Conservation (phyloP, 1,140 invertebrate genomes). For the Nomia melanderi region DNA sequence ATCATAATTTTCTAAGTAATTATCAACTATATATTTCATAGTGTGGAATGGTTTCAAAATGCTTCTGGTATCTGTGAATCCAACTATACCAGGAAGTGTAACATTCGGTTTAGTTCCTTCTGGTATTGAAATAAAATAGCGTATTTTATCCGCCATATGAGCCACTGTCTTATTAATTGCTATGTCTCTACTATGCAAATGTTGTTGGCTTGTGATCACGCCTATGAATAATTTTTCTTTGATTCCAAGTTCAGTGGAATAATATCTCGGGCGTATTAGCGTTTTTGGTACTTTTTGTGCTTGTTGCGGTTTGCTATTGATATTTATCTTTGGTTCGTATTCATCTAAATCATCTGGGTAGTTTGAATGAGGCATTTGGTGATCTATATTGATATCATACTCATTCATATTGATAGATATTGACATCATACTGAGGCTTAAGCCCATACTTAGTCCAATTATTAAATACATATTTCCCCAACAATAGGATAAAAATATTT, state of each 20-base stretch:
- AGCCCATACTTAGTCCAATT: slow-evolving; percentile 74
- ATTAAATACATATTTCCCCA: slow-evolving; percentile 77
- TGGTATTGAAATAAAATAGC: slow-evolving; percentile 88
- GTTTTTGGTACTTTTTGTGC: slow-evolving; percentile 80
- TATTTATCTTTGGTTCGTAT: slow-evolving; percentile 83
- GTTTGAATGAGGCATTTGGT: slow-evolving; percentile 55
- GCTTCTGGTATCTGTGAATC: slow-evolving; percentile 89
- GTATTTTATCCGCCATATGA: slow-evolving; percentile 89
- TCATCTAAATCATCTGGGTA: slow-evolving; percentile 76
- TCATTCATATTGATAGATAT: slow-evolving; percentile 67
- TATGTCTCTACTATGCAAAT: slow-evolving; percentile 86
- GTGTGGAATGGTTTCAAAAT: slow-evolving; percentile 90
- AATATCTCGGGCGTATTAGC: slow-evolving; percentile 91
- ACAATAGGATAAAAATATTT: slow-evolving; percentile 71
- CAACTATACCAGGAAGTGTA: slow-evolving; percentile 88
- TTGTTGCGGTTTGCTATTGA: slow-evolving; percentile 81
- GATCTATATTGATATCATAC: slow-evolving; percentile 54
- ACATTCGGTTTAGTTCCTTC: slow-evolving; percentile 85
- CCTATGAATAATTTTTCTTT: slow-evolving; percentile 93
- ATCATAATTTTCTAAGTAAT: slow-evolving; percentile 93
- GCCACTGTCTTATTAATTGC: slow-evolving; percentile 91
- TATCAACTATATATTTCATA: slow-evolving; percentile 94
- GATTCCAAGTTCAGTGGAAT: slow-evolving; percentile 95
- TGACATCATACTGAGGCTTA: slow-evolving; percentile 77
- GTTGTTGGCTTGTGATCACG: slow-evolving; percentile 88